Percentiles rank a stretch among this genome's conserved stretches.
These are phyloP conservation scores for Myoxocephalus aenaeus DNA, from an alignment of 2,797 vertebrate species.

Conservation along the genomic window DNA sequence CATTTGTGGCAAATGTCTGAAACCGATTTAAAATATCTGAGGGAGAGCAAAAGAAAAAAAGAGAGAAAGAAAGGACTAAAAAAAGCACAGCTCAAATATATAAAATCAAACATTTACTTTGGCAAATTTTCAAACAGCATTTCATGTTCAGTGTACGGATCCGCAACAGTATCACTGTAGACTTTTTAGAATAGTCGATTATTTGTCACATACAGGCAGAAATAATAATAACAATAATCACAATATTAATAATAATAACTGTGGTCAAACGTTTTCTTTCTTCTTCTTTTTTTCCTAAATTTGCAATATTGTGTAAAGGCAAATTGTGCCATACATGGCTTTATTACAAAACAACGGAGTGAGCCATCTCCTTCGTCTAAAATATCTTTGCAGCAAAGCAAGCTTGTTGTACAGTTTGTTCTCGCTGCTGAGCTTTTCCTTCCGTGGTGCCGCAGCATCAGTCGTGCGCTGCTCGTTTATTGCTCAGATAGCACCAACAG, in stretches of 20 bases:
- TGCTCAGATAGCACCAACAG: neutral
- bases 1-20: neutral
- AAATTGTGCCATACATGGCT: neutral
- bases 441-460: neutral
- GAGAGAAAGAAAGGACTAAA: neutral
- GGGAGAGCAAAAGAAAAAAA: neutral
- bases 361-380: neutral
- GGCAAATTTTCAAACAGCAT: neutral
- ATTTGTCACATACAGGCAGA: neutral
- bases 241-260: neutral
- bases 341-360: constrained; percentile 11
- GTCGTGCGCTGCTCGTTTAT: neutral
- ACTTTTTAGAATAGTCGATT: neutral
- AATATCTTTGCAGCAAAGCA: constrained; percentile 23
- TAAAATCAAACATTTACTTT: neutral
- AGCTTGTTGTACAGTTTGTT: constrained; percentile 39
- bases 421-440: neutral
- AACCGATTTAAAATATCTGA: neutral
- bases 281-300: neutral
- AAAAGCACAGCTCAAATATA: neutral
- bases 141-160: neutral
- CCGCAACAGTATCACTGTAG: neutral
- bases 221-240: neutral
- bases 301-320: neutral
- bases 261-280: neutral